Conservation (phyloP, 2,113 vertebrate species). For the Terrapene triunguis region DNA sequence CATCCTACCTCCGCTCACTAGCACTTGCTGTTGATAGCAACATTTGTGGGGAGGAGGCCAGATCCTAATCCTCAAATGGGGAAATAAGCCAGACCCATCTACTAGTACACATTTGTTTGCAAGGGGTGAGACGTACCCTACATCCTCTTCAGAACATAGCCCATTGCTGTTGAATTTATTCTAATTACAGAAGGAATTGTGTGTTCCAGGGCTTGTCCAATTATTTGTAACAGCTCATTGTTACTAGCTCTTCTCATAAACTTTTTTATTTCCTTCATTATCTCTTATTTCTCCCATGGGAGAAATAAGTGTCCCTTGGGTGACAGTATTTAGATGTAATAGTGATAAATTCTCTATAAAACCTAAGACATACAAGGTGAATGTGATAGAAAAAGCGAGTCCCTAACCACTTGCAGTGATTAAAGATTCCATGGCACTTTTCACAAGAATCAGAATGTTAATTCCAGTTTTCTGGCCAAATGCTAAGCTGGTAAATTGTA, state of each 20-base stretch:
- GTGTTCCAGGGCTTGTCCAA: neutral
- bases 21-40: neutral
- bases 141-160: neutral
- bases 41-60: neutral
- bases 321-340: neutral
- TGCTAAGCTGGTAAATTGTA: neutral
- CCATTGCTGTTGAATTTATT: neutral
- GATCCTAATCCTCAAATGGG: neutral
- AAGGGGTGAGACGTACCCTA: neutral
- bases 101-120: neutral
- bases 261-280: neutral
- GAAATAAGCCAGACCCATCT: rapidly evolving
- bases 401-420: neutral
- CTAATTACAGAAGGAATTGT: neutral
- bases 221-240: neutral
- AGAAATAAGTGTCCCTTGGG: neutral
- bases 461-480: neutral
- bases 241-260: neutral
- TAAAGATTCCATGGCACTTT: neutral
- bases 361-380: neutral
- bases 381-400: neutral
- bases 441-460: neutral
- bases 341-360: neutral
- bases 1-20: neutral
- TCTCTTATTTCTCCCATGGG: neutral